These are phyloP conservation scores for Parauchenoglanis ngamensis DNA, from an alignment of 2,797 vertebrate species.

Conservation along the genomic window DNA sequence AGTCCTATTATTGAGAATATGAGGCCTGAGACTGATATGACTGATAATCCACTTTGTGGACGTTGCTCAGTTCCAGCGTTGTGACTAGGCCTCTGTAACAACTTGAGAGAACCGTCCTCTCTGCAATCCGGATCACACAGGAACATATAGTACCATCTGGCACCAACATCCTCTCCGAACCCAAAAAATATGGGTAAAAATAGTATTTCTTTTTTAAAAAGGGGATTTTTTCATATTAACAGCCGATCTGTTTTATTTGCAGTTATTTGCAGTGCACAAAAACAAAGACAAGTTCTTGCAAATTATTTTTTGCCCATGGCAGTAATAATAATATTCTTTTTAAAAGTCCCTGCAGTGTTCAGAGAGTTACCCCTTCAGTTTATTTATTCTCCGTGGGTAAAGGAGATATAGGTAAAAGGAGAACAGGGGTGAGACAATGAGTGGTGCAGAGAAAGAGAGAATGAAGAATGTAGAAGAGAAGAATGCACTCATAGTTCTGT, in stretches of 20 bases:
- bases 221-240: slow-evolving; percentile 81
- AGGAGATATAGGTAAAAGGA: slow-evolving; percentile 72
- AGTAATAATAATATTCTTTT: slow-evolving; percentile 91
- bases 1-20: slow-evolving; percentile 76
- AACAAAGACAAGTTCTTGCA: slow-evolving; percentile 68
- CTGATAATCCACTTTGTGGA: slow-evolving; percentile 76
- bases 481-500: slow-evolving; percentile 79
- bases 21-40: slow-evolving; percentile 90
- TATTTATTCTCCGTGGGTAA: slow-evolving; percentile 93
- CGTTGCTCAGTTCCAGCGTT: slow-evolving; percentile 41
- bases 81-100: slow-evolving; percentile 45
- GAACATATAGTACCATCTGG: slow-evolving; percentile 61
- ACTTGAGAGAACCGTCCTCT: slow-evolving; percentile 33
- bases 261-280: slow-evolving; percentile 84
- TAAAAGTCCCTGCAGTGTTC: slow-evolving; percentile 92
- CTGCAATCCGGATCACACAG: slow-evolving; percentile 48
- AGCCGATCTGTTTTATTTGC: slow-evolving; percentile 71
- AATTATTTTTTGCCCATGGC: slow-evolving; percentile 86
- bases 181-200: slow-evolving; percentile 85
- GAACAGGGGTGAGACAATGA: slow-evolving; percentile 58
- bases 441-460: slow-evolving; percentile 57
- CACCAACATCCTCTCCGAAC: slow-evolving; percentile 71
- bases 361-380: slow-evolving; percentile 86
- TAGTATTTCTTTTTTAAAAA: slow-evolving; percentile 86
- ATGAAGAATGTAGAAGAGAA: slow-evolving; percentile 42